Base-by-base conservation (phyloP, 2,797 vertebrate genomes). In the Sebastes steindachneri region DNA sequence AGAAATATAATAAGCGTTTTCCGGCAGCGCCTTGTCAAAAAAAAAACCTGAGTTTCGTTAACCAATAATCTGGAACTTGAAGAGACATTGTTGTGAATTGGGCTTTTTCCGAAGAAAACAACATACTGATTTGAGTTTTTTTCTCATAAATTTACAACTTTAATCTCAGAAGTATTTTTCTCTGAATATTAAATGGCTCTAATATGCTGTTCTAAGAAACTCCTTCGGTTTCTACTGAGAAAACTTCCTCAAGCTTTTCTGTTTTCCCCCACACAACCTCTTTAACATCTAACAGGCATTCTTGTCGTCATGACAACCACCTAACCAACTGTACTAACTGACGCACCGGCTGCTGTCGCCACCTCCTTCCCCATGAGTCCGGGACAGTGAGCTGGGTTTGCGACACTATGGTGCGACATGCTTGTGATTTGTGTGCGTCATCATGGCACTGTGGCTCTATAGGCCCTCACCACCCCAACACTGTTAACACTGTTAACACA, bases 361-460 rank as follows among this genome's bases (percentile, higher is more conserved):
- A 51, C 57, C 71, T 7, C 31, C 62, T 25, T 64, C 73, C 31
- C 70, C 65, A 57, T 69, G 55, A 66, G 73, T 55, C 75, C 7
- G 4, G 31, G 65, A 71, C 75, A 66, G 78, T 19, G 77, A 73
- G 62, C 2, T 5, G 64, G 71, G 71, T 87, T 68, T 80, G 75
- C 70, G 68, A 88, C 92, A 94, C 88, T 8, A 5, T n/a, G 48
- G 73, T 91, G 90, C 48, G 37, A 94, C 86, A 92, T 91, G 86
- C 85, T 72, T 77, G 62, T 72, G 70, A 73, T 75, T 55, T 75
- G 80, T 82, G 66, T 64, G 60, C 4, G 7, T 77, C 86, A 87
- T 12, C 87, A 86, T 14, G 4, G 17, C 66, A 33, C 53, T 5
- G 55, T 19, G 26, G 31, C 55, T 80, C 75, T 25, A 62, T 33